These are phyloP conservation scores for Atrichornis clamosus DNA, from an alignment of 2,113 vertebrate genomes.

Conservation along the genomic window DNA sequence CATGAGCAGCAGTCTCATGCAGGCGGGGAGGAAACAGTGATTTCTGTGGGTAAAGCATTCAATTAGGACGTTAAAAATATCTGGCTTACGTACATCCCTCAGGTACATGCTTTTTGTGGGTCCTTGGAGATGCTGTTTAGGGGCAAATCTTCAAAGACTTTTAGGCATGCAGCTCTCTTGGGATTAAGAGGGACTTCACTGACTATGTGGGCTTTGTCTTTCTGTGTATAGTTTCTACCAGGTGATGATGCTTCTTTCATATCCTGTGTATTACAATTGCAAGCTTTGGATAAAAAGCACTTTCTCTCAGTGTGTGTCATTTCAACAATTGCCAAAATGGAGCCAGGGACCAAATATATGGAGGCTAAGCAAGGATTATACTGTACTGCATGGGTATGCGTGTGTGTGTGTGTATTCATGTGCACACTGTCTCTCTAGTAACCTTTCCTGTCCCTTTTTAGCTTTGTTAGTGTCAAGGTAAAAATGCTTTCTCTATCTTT, in stretches of 20 bases:
- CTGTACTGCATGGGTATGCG: fast-evolving
- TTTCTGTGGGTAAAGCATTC: not conserved
- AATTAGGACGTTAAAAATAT: not conserved
- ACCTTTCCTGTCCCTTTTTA: not conserved
- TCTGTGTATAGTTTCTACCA: not conserved
- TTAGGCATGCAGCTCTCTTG: fast-evolving
- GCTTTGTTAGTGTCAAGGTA: not conserved
- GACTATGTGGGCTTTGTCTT: not conserved
- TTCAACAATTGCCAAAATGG: not conserved
- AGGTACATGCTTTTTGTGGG: not conserved
- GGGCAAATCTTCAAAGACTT: not conserved
- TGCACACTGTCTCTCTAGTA: not conserved
- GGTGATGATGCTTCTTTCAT: not conserved
- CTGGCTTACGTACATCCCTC: not conserved
- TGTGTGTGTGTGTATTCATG: not conserved
- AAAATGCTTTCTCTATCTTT: not conserved
- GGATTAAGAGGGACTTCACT: not conserved
- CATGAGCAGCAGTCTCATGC: not conserved
- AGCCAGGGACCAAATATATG: not conserved
- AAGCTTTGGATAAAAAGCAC: not conserved
- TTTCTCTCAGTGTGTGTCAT: not conserved
- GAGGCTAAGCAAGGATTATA: not conserved
- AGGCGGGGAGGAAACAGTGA: not conserved
- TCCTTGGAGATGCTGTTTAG: not conserved
- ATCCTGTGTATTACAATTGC: not conserved